phyloP scores from a whole-genome alignment of 1,140 invertebrate species.

The Trigoniulus corallinus region DNA sequence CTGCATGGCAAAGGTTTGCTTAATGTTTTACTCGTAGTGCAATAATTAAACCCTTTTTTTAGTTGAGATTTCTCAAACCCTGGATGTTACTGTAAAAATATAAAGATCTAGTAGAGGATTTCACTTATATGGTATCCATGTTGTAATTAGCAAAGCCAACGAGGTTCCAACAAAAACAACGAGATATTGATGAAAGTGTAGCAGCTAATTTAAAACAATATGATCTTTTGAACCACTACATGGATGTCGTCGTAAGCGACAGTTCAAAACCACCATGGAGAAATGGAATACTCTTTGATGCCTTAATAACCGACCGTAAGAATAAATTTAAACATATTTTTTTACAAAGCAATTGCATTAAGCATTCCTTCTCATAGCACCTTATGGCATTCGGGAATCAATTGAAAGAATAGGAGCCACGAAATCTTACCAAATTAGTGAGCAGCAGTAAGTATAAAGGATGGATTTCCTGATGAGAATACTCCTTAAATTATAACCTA shows the following conservation, averaged over 20 bases:
- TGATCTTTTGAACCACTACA: slow-evolving; percentile 47
- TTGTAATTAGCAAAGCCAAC: background rate
- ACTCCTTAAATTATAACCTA: too few species aligned
- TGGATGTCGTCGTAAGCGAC: slow-evolving; percentile 81
- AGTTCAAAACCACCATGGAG: slow-evolving; percentile 67
- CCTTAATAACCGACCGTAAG: slow-evolving; percentile 90
- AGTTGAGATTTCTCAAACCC: too few species aligned
- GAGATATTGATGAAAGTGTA: slow-evolving; percentile 64
- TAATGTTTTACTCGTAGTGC: slow-evolving; percentile 3
- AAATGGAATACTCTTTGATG: slow-evolving; percentile 48
- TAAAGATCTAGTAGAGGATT: slow-evolving; percentile 5
- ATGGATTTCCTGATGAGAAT: too few species aligned
- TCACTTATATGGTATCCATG: background rate
- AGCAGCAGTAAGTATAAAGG: slow-evolving; percentile 23
- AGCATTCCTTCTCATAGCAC: slow-evolving; percentile 42
- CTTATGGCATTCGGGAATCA: slow-evolving; percentile 86
- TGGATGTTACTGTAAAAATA: too few species aligned
- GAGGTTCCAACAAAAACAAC: background rate
- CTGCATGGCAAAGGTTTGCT: slow-evolving; percentile 49
- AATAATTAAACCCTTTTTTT: too few species aligned
- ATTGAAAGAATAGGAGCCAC: slow-evolving; percentile 61
- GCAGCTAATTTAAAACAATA: slow-evolving; percentile 74
- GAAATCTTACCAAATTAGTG: slow-evolving; percentile 17
- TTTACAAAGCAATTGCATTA: background rate
- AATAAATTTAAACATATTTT: slow-evolving; percentile 15